Evolutionary conservation across 2,888 invertebrate species (phyloP), one percentile per base, ranked within the genome.

Genomic region (Tethea ocularis): DNA sequence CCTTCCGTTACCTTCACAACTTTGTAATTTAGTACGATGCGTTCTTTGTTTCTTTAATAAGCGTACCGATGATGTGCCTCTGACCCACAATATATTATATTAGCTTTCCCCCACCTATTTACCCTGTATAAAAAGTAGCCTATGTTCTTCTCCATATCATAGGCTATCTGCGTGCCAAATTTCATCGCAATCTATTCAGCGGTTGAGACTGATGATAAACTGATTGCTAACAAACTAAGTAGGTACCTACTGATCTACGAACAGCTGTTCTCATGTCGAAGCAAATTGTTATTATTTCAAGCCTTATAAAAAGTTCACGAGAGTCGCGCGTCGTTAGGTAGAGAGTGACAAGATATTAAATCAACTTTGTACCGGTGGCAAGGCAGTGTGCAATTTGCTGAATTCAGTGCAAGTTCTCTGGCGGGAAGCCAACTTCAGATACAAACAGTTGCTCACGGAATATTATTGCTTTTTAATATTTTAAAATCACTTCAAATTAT

Each of bases 341-440:
- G 61, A 54, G 60, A 62, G 58, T 58, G 68, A 65, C 52, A 58
- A 51, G 57, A 65, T 67, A 65, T 73, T 68, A 68, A 73, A 67
- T 72, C 60, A 71, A 68, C 63, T 65, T 60, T 61, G 59, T 56
- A 52, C 57, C 53, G 22, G 57, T 41, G 66, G 56, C 65, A 52
- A 41, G 17, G 38, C 55, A 53, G 58, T 57, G 64, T 64, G 54
- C 59, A 67, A 67, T 57, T 61, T 58, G 41, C 58, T 68, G 58
- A 52, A 59, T 33, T 38, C 38, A 46, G 59, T 57, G 56, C 51
- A 13, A 57, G 57, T 59, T 64, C 60, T 61, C 63, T 64, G 61
- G 61, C 60, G 62, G 62, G 61, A 57, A 57, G 62, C 62, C 62
- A 60, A 62, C 51, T 60, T 57, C 20, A 54, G 57, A 52, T 53